A percentile compares a stretch with the other conserved stretches of the same genome.
phyloP scores from a whole-genome alignment of 2,888 invertebrate genomes.

The Diogma glabrata region DNA sequence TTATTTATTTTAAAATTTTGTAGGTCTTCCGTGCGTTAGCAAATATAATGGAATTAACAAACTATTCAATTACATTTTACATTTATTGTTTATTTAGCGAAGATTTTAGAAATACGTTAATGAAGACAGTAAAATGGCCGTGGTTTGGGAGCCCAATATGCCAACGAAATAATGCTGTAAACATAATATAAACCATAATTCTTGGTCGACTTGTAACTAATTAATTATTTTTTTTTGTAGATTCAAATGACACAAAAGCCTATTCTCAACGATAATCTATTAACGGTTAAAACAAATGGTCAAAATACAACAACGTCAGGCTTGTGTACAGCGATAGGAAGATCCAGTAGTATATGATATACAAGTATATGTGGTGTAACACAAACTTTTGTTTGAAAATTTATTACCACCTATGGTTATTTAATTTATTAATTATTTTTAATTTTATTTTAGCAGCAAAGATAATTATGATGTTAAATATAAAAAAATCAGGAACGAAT shows the following conservation, averaged over 20 bases:
- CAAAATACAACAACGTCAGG: constrained; percentile 34
- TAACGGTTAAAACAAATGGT: constrained; percentile 26
- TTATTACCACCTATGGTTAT: no score
- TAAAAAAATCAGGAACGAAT: no score
- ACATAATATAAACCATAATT: no score
- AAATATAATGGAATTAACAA: constrained; percentile 60
- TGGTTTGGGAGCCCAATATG: constrained; percentile 33
- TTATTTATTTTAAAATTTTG: background rate
- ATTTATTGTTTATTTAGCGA: constrained; percentile 68
- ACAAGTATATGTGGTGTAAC: constrained; percentile 13
- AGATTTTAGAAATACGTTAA: constrained; percentile 58
- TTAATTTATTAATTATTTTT: no score
- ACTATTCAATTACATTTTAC: constrained; percentile 68
- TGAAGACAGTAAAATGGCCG: constrained; percentile 50
- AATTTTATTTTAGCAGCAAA: no score
- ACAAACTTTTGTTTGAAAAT: constrained; percentile 20
- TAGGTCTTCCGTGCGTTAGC: constrained; percentile 58
- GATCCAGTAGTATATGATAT: constrained; percentile 33
- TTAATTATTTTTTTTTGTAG: background rate
- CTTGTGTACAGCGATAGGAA: constrained; percentile 30
- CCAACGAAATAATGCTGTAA: constrained; percentile 32
- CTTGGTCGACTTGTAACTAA: no score
- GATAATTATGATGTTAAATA: no score
- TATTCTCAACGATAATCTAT: constrained; percentile 25
- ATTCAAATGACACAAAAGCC: constrained; percentile 25